Evolutionary conservation across 1,140 invertebrate species (phyloP), one percentile per base, ranked within the genome.

Genomic region (Maconellicoccus hirsutus): DNA sequence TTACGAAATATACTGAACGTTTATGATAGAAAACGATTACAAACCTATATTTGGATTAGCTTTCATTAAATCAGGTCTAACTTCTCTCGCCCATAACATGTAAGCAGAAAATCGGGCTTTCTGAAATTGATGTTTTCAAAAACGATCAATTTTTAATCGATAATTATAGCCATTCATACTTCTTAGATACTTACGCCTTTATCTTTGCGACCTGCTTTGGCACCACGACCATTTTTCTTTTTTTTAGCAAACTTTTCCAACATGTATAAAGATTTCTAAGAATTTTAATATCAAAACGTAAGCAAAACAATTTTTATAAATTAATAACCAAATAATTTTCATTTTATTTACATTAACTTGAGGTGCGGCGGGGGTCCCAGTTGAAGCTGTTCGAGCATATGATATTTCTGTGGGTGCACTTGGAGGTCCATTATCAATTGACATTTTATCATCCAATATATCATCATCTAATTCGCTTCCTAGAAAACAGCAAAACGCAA

Each of bases 51-150:
- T 85, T 16, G 91, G 90, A 81, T 87, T 84, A 75, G 86, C 83
- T 72, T 85, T 82, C 33, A 88, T 79, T 73, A 92, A 82, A 73
- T 87, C 85, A 75, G 88, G 86, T 63, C 92, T 83, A 33, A 90
- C 84, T 77, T 92, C 89, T 76, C 90, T 88, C 4, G 91, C 89
- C 91, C 92, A 94, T 75, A 94, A 81, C 86, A 92, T 93, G 79
- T 94, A 95, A 0, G 92, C 92, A 1, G 92, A 93, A 72, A 91
- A 88, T 73, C 89, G 82, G 6, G 87, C 84, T 81, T 89, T 66
- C 61, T 66, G 19, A 66, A 66, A 66, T 23, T 52, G n/a, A 16
- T n/a, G 42, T 52, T 8, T 23, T 26, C 1, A 25, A 23, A 66
- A 66, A 66, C 10, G 25, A 66, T 66, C 22, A 25, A 25, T 10